Evolutionary conservation across 2,797 vertebrate genomes (phyloP).

Genomic region (Perodicticus potto): DNA sequence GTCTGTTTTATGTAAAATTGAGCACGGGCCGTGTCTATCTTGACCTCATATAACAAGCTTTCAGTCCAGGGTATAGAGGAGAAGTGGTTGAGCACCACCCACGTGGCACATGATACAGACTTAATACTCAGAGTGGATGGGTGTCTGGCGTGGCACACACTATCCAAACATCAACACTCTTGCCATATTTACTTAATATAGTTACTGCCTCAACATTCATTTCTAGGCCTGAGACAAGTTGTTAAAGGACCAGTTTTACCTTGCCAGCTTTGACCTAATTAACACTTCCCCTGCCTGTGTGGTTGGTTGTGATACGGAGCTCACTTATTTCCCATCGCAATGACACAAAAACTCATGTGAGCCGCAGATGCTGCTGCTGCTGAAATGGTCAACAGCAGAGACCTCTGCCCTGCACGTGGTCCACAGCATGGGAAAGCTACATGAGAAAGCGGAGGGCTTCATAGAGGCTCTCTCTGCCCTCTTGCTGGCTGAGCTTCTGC

Average conservation of each 20-base stretch:
- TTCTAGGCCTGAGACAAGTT: background rate
- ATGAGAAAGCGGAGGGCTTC: accelerated
- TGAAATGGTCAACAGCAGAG: background rate
- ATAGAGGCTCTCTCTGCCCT: accelerated
- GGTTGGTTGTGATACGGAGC: background rate
- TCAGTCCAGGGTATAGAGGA: too few relatives aligned
- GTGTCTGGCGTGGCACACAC: background rate
- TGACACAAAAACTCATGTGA: background rate
- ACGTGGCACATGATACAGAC: background rate
- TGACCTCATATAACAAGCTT: background rate
- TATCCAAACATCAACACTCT: background rate
- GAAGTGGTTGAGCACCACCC: background rate
- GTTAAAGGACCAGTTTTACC: background rate
- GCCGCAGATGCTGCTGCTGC: background rate
- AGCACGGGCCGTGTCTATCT: background rate
- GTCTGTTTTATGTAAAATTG: background rate
- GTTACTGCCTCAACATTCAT: background rate
- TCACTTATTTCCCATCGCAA: too few relatives aligned
- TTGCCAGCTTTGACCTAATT: background rate
- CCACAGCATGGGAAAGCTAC: too few relatives aligned
- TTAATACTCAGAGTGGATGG: background rate
- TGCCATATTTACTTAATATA: background rate
- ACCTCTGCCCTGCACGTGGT: background rate
- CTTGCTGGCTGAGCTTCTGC: background rate
- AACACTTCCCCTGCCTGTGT: background rate